Evolutionary conservation across 2,113 vertebrate genomes (phyloP), one percentile per base, ranked within the genome.

Genomic region (Terrapene triunguis): DNA sequence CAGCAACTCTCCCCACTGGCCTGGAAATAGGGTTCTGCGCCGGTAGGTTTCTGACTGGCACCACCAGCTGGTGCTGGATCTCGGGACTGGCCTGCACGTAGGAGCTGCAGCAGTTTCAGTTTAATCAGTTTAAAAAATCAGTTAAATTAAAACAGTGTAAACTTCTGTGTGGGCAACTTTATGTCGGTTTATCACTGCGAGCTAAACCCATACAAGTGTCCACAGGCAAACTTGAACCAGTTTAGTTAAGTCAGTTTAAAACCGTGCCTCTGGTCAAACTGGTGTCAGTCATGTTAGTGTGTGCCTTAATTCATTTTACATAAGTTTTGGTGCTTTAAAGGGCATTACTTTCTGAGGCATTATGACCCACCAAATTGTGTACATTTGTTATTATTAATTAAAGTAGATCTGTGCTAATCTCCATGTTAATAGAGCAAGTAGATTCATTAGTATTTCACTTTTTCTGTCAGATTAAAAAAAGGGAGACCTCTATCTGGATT

Each of bases 331-430:
- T 38, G 65, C 35, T 72, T 69, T 21, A 21, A 69, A 72, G 8
- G n/a, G 6, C 19, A 38, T 38, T 72, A 5, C n/a, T n/a, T 8
- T 51, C 82, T 84, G 59, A 42, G 50, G 17, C n/a, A 27, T 25
- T 42, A 1, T 55, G 21, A 4, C 48, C 5, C 80, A 0, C 10
- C 54, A 7, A 22, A 9, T 82, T 19, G 2, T 0, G 0, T 54
- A 29, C 0, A 4, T 55, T 0, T 22, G 79, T 86, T 54, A 2
- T 3, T 74, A 0, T 65, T n/a, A 69, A 14, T 89, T 32, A 3
- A n/a, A 44, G 32, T 17, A 9, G 79, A 6, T 62, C 2, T 25
- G 8, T 42, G 12, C 82, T 72, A 89, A 35, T 8, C 78, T 4
- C 1, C 3, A 0, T 11, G 29, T 4, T 42, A 24, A 8, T 2